Conservation (phyloP, 2,888 invertebrate genomes). For the Epistrophe grossulariae region DNA sequence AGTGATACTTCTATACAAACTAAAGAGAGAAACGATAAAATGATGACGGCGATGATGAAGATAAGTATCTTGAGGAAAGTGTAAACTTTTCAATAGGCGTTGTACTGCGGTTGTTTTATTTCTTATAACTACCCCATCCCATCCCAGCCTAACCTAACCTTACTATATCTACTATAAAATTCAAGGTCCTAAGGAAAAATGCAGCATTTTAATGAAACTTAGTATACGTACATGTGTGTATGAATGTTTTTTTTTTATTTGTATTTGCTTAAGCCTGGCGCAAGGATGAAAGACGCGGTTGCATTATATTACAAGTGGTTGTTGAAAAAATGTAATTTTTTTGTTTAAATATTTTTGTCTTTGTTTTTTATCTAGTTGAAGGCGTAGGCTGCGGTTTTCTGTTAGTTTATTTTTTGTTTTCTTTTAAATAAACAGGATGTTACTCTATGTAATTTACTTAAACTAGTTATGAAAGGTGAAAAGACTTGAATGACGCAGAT, state of each 20-base stretch:
- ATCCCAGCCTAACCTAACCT: constrained; percentile 61
- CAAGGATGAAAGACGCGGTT: constrained; percentile 62
- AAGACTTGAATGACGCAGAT: constrained; percentile 37
- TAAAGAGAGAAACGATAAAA: constrained; percentile 55
- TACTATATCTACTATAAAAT: constrained; percentile 33
- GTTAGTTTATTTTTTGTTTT: constrained; percentile 10
- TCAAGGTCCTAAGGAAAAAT: constrained; percentile 64
- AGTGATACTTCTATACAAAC: constrained; percentile 62
- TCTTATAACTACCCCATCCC: constrained; percentile 62
- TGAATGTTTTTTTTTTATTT: constrained; percentile 29
- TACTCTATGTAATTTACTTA: constrained; percentile 49
- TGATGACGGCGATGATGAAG: constrained; percentile 71
- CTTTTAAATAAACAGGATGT: constrained; percentile 28
- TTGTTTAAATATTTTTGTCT: constrained; percentile 39
- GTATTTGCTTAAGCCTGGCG: constrained; percentile 66
- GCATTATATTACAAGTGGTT: constrained; percentile 68
- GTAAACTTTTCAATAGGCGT: constrained; percentile 75
- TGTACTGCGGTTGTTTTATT: constrained; percentile 72
- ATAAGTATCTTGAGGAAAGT: constrained; percentile 73
- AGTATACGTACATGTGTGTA: constrained; percentile 28
- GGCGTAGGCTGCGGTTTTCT: constrained; percentile 31
- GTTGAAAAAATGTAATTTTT: constrained; percentile 64
- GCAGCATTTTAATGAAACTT: constrained; percentile 42
- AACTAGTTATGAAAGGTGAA: constrained; percentile 46
- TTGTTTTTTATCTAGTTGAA: constrained; percentile 27